phyloP scores from a whole-genome alignment of 2,797 vertebrate genomes.

The Acanthis flammea region DNA sequence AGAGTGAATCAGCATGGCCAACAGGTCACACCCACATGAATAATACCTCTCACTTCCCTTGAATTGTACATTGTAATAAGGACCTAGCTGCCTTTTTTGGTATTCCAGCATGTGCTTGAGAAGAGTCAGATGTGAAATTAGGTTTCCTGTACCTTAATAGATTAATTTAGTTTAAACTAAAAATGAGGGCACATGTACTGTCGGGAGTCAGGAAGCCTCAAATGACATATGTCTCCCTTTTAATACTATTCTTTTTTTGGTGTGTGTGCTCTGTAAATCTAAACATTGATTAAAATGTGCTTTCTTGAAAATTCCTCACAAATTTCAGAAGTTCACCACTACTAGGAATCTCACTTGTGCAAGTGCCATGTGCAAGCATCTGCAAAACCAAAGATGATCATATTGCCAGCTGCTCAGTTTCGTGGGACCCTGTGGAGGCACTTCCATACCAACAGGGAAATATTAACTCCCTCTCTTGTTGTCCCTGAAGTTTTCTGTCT shows the following conservation, averaged over 20 bases:
- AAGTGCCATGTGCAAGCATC: background rate
- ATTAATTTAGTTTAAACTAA: constrained; percentile 47
- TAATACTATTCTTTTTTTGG: background rate
- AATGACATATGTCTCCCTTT: background rate
- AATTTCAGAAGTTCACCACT: background rate
- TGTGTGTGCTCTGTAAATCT: background rate
- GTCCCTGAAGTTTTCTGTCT: background rate
- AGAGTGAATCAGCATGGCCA: constrained; percentile 59
- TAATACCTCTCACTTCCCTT: constrained; percentile 68
- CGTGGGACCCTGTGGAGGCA: background rate
- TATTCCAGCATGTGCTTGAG: constrained; percentile 8
- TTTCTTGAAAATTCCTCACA: background rate
- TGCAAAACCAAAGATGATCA: background rate
- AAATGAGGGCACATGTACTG: constrained; percentile 33
- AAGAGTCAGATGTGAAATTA: constrained; percentile 48
- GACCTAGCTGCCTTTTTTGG: constrained; percentile 54
- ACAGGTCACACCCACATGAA: constrained; percentile 66
- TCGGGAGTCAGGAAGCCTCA: constrained; percentile 3
- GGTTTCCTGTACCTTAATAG: constrained; percentile 60
- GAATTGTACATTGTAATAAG: constrained; percentile 64
- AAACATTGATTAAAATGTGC: background rate
- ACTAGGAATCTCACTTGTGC: background rate
- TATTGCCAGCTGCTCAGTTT: background rate
- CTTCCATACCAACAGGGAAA: background rate
- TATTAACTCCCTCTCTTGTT: background rate